A percentile compares a stretch with the other conserved stretches of the same genome.
These are phyloP conservation scores for Dione juno DNA, from an alignment of 2,888 invertebrate genomes.

Conservation along the genomic window DNA sequence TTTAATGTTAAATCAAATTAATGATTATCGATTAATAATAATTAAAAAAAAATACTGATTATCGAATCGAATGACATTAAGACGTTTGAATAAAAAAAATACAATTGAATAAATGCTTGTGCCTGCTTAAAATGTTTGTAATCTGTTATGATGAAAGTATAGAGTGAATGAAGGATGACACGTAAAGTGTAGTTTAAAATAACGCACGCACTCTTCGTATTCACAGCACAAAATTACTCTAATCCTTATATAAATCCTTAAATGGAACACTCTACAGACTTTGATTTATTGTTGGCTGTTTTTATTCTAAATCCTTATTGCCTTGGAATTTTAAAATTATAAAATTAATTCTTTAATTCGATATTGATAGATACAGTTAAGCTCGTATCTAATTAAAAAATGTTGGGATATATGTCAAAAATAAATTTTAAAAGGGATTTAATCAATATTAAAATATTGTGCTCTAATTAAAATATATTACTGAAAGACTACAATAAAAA, in stretches of 20 bases:
- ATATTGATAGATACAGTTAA: too few relatives aligned
- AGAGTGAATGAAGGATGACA: neutral
- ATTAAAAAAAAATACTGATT: neutral
- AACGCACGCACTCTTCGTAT: constrained; percentile 13
- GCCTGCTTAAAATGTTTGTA: constrained; percentile 1
- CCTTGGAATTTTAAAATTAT: too few relatives aligned
- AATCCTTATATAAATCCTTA: neutral
- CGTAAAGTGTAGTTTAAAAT: neutral
- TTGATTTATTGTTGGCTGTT: too few relatives aligned
- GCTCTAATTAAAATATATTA: too few relatives aligned
- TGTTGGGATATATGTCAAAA: too few relatives aligned
- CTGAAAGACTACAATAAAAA: neutral
- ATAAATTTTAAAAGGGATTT: too few relatives aligned
- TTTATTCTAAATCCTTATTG: too few relatives aligned
- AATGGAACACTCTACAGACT: too few relatives aligned
- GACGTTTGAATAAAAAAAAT: neutral
- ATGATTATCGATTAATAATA: neutral
- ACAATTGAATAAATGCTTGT: constrained; percentile 3
- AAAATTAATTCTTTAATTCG: too few relatives aligned
- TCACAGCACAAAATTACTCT: constrained; percentile 5
- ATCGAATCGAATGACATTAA: neutral
- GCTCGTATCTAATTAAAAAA: too few relatives aligned
- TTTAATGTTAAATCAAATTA: neutral
- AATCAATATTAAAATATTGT: too few relatives aligned
- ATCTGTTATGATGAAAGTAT: neutral